Percentiles rank a stretch among this genome's conserved stretches.
phyloP scores from a whole-genome alignment of 2,113 vertebrate species.

The Apeltes quadracus region DNA sequence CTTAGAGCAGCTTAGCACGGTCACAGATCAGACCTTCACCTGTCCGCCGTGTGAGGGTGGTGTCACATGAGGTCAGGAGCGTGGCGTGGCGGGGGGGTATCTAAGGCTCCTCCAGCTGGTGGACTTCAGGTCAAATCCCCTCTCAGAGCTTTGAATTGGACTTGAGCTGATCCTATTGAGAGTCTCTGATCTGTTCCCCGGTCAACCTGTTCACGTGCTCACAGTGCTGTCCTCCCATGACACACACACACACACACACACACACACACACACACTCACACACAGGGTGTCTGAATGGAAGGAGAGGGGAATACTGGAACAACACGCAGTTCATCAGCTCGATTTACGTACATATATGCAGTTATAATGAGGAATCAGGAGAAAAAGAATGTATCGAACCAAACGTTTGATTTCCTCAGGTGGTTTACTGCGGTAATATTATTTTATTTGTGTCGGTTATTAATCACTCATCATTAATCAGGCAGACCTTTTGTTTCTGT shows the following conservation, averaged over 20 bases:
- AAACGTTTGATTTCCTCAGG: neutral
- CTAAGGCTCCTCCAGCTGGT: constrained; percentile 4
- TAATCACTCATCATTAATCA: no score
- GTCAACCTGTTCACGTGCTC: constrained; percentile 32
- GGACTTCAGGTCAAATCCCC: constrained; percentile 13
- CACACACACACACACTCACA: constrained; percentile 19
- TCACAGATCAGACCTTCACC: neutral
- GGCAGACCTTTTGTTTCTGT: neutral
- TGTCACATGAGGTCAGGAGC: constrained; percentile 17
- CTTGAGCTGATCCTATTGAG: constrained; percentile 43
- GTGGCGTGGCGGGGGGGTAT: neutral
- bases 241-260: constrained; percentile 16
- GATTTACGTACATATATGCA: neutral
- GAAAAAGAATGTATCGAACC: no score
- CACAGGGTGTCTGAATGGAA: neutral
- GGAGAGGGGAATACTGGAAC: neutral
- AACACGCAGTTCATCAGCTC: neutral
- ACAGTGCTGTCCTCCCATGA: constrained; percentile 22
- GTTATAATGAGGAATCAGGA: neutral
- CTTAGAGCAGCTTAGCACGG: neutral
- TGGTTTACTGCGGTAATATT: neutral
- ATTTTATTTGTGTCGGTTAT: no score
- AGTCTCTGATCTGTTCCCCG: constrained; percentile 36
- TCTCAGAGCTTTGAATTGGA: constrained; percentile 19
- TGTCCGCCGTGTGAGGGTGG: neutral